Base-by-base conservation (phyloP, 2,797 vertebrate genomes). In the Alauda arvensis region DNA sequence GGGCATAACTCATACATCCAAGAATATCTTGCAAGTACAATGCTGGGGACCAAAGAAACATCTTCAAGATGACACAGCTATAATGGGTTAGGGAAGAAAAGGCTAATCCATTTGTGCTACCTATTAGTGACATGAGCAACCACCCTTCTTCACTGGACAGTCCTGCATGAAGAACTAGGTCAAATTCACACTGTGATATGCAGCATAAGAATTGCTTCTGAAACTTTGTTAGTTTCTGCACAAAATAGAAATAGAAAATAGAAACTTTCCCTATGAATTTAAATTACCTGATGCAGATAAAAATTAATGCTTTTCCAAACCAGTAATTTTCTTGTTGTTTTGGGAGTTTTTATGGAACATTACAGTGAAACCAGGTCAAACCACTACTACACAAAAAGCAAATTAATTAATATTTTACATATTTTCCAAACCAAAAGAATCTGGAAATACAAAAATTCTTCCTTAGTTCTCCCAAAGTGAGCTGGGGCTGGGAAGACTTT, bases 1-100 rank as follows among this genome's bases (percentile, higher is more conserved):
- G 0, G 18, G 12, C 1, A 0, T 15, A 10, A 11, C n/a, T 65
- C 2, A 0, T 21, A 34, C n/a, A 81, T 34, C 3, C 14, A 77
- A 45, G 33, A 45, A 5, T n/a, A 57, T 29, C 65, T 70, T 48
- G 37, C 25, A 77, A 77, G 18, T 42, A 67, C 25, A 70, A 19
- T 0, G 3, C 20, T 74, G 61, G 21, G 16, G 40, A 77, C 18
- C 39, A 34, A 79, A 39, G 5, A 61, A 85, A 49, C 9, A 77
- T 5, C 33, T 68, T 65, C 21, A 46, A 63, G 42, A 57, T 12
- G 9, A 43, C 43, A 63, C 13, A 71, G 46, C 7, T 74, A 5
- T 14, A 56, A 79, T 16, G 17, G 29, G 43, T 76, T 46, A 49
- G 33, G 18, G 8, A 77, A 37, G 46, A 79, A 91, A 63, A 67